These are phyloP conservation scores for Hedya salicella DNA, from an alignment of 2,888 invertebrate species.

Conservation along the genomic window DNA sequence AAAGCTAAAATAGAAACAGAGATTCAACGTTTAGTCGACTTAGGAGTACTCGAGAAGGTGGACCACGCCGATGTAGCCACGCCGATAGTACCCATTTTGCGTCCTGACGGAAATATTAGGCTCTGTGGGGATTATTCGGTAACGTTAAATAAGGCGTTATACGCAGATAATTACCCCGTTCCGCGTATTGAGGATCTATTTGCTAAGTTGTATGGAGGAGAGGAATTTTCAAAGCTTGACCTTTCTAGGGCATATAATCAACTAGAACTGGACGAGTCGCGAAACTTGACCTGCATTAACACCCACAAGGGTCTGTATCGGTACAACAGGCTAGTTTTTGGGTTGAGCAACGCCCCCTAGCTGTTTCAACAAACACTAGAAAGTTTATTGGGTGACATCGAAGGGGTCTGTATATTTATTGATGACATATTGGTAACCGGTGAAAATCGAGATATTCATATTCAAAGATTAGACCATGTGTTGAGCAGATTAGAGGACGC, in stretches of 20 bases:
- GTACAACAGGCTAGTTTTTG: too few species aligned
- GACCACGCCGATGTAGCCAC: constrained; percentile 15
- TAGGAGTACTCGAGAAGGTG: constrained; percentile 29
- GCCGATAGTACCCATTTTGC: constrained; percentile 11
- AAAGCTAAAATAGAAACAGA: background rate
- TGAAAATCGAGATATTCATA: too few species aligned
- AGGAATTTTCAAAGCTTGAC: constrained; percentile 48
- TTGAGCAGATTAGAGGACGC: too few species aligned
- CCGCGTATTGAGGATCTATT: constrained; percentile 46
- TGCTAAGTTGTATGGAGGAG: constrained; percentile 45
- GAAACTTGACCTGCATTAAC: too few species aligned
- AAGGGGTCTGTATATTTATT: too few species aligned
- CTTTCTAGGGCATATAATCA: constrained; percentile 45
- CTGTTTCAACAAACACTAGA: too few species aligned
- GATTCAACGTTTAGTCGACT: background rate
- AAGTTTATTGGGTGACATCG: too few species aligned
- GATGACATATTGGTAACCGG: too few species aligned
- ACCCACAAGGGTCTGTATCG: too few species aligned
- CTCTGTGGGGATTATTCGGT: constrained; percentile 32
- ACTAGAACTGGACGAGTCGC: constrained; percentile 32
- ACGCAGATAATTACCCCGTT: background rate
- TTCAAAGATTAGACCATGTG: too few species aligned
- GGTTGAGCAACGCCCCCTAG: too few species aligned
- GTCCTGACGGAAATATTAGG: constrained; percentile 4
- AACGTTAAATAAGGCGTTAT: constrained; percentile 30